A percentile compares a stretch with the other conserved stretches of the same genome.
These are phyloP conservation scores for Dolichotis patagonum DNA, from an alignment of 2,113 vertebrate genomes.

Conservation along the genomic window DNA sequence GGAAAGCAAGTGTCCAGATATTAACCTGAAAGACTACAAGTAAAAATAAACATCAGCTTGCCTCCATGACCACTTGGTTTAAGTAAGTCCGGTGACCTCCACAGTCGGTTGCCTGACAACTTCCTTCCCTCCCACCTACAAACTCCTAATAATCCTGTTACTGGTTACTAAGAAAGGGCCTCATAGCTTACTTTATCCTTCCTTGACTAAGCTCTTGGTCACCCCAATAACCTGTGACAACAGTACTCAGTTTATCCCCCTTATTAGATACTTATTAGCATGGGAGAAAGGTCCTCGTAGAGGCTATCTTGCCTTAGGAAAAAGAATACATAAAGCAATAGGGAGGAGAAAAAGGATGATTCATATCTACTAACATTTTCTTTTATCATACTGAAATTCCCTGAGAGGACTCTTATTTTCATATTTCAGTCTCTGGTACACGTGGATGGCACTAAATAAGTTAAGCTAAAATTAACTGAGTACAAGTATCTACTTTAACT, in stretches of 20 bases:
- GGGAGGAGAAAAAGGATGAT: slow-evolving; percentile 31
- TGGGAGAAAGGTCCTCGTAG: slow-evolving; percentile 9
- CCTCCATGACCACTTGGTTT: neutral
- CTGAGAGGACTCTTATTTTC: neutral
- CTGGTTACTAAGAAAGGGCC: slow-evolving; percentile 77
- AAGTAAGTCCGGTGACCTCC: neutral
- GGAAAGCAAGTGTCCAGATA: slow-evolving; percentile 54
- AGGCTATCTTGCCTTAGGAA: slow-evolving; percentile 37
- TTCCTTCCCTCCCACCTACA: slow-evolving; percentile 45
- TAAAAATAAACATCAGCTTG: neutral
- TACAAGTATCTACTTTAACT: neutral
- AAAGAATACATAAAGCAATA: slow-evolving; percentile 47
- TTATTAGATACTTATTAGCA: neutral
- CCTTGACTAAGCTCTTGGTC: slow-evolving; percentile 81
- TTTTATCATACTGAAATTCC: slow-evolving; percentile 35
- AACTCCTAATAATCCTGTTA: slow-evolving; percentile 81
- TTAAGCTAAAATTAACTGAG: slow-evolving; percentile 34
- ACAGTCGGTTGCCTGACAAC: neutral
- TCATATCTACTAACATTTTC: slow-evolving; percentile 50
- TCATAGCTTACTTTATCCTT: slow-evolving; percentile 79
- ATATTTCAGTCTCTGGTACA: neutral
- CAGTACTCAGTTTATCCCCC: neutral
- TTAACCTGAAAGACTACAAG: neutral
- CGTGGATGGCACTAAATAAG: neutral
- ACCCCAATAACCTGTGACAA: slow-evolving; percentile 72